Evolutionary conservation across 35 echinoderm and acorn worm species (phyloP).

Genomic region (Strongylocentrotus purpuratus): DNA sequence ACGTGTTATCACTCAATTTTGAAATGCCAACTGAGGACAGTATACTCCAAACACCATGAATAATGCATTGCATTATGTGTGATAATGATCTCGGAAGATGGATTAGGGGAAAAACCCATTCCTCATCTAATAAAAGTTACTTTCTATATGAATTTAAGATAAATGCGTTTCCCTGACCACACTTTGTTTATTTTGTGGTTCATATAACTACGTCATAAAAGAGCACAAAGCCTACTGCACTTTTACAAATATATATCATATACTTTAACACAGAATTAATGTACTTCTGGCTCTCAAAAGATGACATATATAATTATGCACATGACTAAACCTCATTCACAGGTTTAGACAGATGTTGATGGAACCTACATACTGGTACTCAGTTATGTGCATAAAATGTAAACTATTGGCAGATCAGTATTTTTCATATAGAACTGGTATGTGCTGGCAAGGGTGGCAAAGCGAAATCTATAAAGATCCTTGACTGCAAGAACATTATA

Average conservation of each 20-base stretch:
- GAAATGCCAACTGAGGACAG: not conserved
- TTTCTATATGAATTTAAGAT: not conserved
- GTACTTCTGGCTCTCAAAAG: too few relatives aligned
- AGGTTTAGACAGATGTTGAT: not conserved
- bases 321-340: too few relatives aligned
- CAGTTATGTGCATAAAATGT: not conserved
- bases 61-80: not conserved
- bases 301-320: too few relatives aligned
- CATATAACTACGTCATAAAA: not conserved
- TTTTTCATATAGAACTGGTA: not conserved
- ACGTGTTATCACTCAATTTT: not conserved
- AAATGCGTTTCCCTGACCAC: not conserved
- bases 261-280: too few relatives aligned
- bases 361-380: not conserved
- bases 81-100: not conserved
- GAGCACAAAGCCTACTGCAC: not conserved
- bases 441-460: not conserved
- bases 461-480: not conserved
- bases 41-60: not conserved
- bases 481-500: not conserved
- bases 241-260: not conserved
- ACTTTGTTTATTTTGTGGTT: not conserved
- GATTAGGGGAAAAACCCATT: not conserved
- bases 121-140: not conserved
- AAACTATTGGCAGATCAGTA: not conserved